A percentile compares a stretch with the other conserved stretches of the same genome.
Evolutionary conservation across 37 sponge, comb jelly and placozoan genomes (phyloP).

Genomic region (Geodia barretti): DNA sequence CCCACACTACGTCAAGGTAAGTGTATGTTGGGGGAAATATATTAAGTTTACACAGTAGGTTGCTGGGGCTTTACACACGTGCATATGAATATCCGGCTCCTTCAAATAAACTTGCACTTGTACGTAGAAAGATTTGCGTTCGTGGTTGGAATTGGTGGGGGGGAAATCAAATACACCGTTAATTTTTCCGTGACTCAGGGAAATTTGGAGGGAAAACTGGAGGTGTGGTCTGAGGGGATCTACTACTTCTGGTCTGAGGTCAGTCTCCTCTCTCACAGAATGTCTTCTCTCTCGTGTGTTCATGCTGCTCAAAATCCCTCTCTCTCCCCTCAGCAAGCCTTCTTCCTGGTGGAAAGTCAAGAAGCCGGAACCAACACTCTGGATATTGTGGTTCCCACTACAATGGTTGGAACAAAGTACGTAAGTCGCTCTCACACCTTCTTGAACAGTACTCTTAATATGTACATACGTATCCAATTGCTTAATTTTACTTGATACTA

Average conservation of each 20-base stretch:
- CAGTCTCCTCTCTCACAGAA: background rate
- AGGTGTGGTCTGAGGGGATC: slow-evolving; percentile 54
- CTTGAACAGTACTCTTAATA: too few species aligned
- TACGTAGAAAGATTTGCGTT: too few species aligned
- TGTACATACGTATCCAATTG: too few species aligned
- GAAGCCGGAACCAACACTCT: background rate
- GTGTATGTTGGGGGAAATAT: too few species aligned
- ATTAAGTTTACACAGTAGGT: too few species aligned
- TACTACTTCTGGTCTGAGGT: slow-evolving; percentile 52
- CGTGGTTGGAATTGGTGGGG: too few species aligned
- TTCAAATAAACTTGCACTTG: too few species aligned
- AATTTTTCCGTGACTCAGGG: background rate
- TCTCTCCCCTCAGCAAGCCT: slow-evolving; percentile 22
- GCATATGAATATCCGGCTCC: too few species aligned
- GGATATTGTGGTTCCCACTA: slow-evolving; percentile 62
- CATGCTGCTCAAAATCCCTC: background rate
- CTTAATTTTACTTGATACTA: too few species aligned
- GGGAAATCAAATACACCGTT: too few species aligned
- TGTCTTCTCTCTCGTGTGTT: background rate
- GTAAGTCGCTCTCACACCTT: too few species aligned
- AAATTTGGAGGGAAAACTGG: background rate
- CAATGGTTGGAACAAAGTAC: slow-evolving; percentile 18
- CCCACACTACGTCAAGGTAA: background rate
- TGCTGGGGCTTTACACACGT: too few species aligned
- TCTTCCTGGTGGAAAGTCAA: slow-evolving; percentile 44